A percentile compares a stretch with the other conserved stretches of the same genome.
Evolutionary conservation across 2,888 invertebrate genomes (phyloP).

Genomic region (Melanargia galathea): DNA sequence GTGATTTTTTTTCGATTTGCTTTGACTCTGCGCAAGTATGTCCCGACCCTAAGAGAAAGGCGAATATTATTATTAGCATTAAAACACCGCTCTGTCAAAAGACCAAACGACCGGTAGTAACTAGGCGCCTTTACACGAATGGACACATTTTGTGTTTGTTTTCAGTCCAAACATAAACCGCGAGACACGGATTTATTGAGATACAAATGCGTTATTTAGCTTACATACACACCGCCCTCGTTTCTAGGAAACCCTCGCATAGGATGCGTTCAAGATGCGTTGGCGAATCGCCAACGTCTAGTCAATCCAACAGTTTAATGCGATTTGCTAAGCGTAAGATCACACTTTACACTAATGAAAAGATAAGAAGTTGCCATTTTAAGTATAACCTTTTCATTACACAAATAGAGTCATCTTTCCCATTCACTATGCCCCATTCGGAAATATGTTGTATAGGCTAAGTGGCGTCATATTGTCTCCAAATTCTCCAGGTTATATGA

Average conservation of each 20-base stretch:
- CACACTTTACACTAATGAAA: not conserved
- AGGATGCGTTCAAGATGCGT: constrained; percentile 20
- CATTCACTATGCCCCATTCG: not conserved
- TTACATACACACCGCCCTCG: constrained; percentile 7
- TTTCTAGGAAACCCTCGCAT: constrained; percentile 37
- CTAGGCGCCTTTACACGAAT: constrained; percentile 5
- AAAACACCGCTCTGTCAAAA: not conserved
- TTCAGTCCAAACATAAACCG: constrained; percentile 24
- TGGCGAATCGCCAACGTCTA: constrained; percentile 26
- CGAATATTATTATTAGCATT: not conserved
- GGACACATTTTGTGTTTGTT: constrained; percentile 10
- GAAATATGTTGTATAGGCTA: too few relatives aligned
- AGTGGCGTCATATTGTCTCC: too few relatives aligned
- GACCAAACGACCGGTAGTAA: too few relatives aligned
- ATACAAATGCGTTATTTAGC: constrained; percentile 22
- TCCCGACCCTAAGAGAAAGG: too few relatives aligned
- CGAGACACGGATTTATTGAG: constrained; percentile 31
- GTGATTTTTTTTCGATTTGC: too few relatives aligned
- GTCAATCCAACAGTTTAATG: constrained; percentile 25
- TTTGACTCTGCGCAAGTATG: too few relatives aligned
- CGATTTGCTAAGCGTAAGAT: constrained; percentile 15
- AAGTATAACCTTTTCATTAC: too few relatives aligned
- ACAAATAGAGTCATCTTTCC: too few relatives aligned
- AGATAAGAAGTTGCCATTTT: too few relatives aligned
- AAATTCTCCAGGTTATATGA: too few relatives aligned